Conservation (phyloP, 2,888 invertebrate species). For the Hydrotaea diabolus region DNA sequence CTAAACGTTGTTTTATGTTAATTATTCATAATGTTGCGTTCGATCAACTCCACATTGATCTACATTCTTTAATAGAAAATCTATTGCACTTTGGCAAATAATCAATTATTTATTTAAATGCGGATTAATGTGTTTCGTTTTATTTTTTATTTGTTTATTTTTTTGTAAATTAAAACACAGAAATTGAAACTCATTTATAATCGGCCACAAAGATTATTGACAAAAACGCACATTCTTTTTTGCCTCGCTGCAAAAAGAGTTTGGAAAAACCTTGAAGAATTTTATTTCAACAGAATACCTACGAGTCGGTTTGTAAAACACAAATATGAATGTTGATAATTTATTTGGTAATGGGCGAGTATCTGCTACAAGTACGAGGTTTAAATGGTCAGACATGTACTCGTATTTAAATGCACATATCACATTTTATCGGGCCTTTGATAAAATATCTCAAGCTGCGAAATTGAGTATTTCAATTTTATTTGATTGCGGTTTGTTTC, state of each 20-base stretch:
- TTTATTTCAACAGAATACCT: not conserved
- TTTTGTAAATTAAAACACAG: not conserved
- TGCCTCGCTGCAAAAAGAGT: not conserved
- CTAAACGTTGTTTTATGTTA: constrained; percentile 26
- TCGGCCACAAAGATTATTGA: not conserved
- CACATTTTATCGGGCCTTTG: not conserved
- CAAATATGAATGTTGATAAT: constrained; percentile 17
- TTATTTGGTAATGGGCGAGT: constrained; percentile 14
- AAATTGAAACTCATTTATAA: constrained; percentile 40
- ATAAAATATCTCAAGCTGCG: constrained; percentile 33
- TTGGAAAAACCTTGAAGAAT: constrained; percentile 11
- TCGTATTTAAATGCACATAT: not conserved
- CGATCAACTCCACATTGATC: constrained; percentile 12
- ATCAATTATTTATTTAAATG: constrained; percentile 32
- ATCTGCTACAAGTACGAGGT: not conserved
- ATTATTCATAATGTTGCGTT: constrained; percentile 22
- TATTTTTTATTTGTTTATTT: not conserved
- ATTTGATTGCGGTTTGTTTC: constrained; percentile 10
- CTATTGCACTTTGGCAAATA: constrained; percentile 4
- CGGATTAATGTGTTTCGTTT: not conserved
- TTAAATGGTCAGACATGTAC: not conserved
- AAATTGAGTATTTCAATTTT: constrained; percentile 26
- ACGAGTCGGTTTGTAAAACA: not conserved
- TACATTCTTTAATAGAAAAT: constrained; percentile 25
- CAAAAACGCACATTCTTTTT: constrained; percentile 47